These are phyloP conservation scores for Idaea aversata DNA, from an alignment of 2,888 invertebrate species.

Conservation along the genomic window DNA sequence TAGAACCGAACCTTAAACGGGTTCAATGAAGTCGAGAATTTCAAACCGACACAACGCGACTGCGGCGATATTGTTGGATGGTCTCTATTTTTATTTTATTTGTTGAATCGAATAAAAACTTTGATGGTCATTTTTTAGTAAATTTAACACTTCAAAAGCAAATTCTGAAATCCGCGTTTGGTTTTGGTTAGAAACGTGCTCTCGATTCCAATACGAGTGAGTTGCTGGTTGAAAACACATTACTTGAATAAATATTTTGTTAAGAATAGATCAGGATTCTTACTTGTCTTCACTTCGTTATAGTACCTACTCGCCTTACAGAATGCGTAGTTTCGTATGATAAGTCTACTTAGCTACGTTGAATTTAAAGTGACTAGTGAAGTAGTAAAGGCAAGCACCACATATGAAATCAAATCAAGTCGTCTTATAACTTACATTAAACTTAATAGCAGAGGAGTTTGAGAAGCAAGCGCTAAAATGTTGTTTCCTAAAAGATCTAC, in stretches of 20 bases:
- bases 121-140: background rate
- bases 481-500: background rate
- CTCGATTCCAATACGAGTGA: background rate
- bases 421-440: background rate
- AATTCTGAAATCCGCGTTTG: background rate
- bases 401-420: background rate
- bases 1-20: constrained; percentile 63
- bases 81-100: constrained; percentile 23
- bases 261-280: no score
- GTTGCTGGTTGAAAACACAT: no score
- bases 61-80: constrained; percentile 21
- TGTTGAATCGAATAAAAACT: constrained; percentile 3
- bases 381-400: background rate
- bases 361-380: background rate
- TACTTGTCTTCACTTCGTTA: no score
- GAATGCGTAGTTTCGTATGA: no score
- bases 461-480: background rate
- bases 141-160: background rate
- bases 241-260: no score
- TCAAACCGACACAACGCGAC: constrained; percentile 14
- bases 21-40: constrained; percentile 59
- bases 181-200: background rate
- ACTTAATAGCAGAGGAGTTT: background rate
- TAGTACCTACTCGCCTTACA: no score
- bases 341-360: no score